Base-by-base conservation (phyloP, 2,797 vertebrate species). In the Pseudopleuronectes americanus region DNA sequence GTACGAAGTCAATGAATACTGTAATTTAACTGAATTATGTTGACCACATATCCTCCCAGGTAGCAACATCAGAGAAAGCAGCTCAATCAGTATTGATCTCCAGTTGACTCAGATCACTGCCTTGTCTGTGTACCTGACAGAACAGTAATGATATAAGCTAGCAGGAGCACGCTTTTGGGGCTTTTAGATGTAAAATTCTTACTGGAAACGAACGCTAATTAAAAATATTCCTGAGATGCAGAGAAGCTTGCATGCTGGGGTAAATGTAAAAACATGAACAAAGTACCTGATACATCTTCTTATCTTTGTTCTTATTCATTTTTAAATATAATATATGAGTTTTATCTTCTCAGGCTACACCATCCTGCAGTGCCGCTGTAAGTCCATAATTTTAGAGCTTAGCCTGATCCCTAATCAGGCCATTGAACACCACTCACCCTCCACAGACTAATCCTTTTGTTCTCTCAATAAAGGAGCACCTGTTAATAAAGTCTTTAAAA, bases 21-120 rank as follows among this genome's bases (percentile, higher is more conserved):
- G 91, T 94, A 93, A 95, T 95, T 94, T 94, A 77, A 79, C 88
- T 92, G 91, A 94, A 93, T 94, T 91, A 95, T 93, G 92, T 92
- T 92, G 92, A 94, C 93, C 92, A 93, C 90, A 88, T 91, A 90
- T 92, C 87, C 92, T 94, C 80, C 84, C 85, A 91, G 87, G 81
- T 91, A 91, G 85, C 71, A 81, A 80, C 84, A 90, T 90, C 76
- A 87, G 71, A 90, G 77, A 78, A 85, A 86, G 84, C 76, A 85
- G 83, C 84, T 86, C 88, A 90, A 90, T 90, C 86, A 83, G 85
- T 85, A 91, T 90, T 91, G 90, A 94, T 92, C 87, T 80, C 26
- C 71, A 78, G 79, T 89, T 74, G 68, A 74, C 70, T 84, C 69
- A 79, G 75, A 85, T 85, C 74, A 78, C 83, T 77, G 71, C 52